Percentiles rank a stretch among this genome's conserved stretches.
Conservation (phyloP, 2,888 invertebrate genomes). For the Leptothorax acervorum region DNA sequence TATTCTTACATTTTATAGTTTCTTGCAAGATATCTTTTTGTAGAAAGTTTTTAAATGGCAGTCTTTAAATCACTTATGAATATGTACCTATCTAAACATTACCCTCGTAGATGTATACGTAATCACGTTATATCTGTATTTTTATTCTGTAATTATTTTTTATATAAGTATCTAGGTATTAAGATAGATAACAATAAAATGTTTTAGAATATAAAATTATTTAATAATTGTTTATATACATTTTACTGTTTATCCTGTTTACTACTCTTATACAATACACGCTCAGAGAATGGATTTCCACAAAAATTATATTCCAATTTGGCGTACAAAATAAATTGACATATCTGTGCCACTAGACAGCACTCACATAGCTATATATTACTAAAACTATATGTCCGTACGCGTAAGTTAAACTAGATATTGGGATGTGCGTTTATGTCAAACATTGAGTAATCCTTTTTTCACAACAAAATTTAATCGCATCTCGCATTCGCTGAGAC, state of each 20-base stretch:
- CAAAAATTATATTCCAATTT: background rate
- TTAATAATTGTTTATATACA: conserved; percentile 13
- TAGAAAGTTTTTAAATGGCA: background rate
- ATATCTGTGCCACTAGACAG: background rate
- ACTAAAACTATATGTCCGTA: background rate
- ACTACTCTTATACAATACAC: background rate
- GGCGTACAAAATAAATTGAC: background rate
- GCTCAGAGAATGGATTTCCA: background rate
- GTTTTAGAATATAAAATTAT: conserved; percentile 22
- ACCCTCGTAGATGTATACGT: background rate
- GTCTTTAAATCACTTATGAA: background rate
- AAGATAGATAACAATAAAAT: background rate
- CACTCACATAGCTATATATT: background rate
- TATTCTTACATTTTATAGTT: background rate
- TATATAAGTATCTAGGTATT: background rate
- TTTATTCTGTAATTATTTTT: background rate
- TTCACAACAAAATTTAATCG: background rate
- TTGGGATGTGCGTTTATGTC: background rate
- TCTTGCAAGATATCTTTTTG: background rate
- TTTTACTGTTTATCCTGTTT: background rate
- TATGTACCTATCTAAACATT: background rate
- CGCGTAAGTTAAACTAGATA: background rate
- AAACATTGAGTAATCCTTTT: background rate
- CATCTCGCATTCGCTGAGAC: background rate
- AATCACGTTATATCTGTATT: background rate